Percentiles rank a stretch among this genome's conserved stretches.
These are phyloP conservation scores for Tragulus kanchil DNA, from an alignment of 2,113 vertebrate genomes.

Conservation along the genomic window DNA sequence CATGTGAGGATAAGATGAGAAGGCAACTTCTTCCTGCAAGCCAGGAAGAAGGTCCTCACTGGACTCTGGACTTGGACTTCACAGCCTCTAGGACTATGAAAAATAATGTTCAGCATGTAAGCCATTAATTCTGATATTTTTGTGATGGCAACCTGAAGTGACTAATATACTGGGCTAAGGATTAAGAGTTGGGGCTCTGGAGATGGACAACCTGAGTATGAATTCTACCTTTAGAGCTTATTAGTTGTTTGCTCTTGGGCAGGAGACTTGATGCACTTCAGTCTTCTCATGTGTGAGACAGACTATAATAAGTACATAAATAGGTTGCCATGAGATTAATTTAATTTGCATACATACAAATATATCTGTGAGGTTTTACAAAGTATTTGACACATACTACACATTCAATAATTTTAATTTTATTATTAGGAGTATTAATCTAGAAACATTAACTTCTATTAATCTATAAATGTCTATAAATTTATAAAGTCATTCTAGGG, in stretches of 20 bases:
- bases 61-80: not conserved
- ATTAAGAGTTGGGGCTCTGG: not conserved
- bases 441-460: not conserved
- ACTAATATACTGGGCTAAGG: not conserved
- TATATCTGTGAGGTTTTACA: not conserved
- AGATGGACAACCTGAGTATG: not conserved
- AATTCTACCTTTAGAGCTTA: not conserved
- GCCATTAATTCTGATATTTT: not conserved
- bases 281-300: not conserved
- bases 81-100: not conserved
- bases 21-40: not conserved
- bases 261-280: not conserved
- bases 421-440: not conserved
- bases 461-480: not conserved
- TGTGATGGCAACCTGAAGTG: not conserved
- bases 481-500: not conserved
- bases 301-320: not conserved
- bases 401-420: not conserved
- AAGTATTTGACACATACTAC: not conserved
- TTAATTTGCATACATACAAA: not conserved
- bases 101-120: not conserved
- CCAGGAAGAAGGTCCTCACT: not conserved
- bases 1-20: not conserved
- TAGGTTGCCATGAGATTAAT: not conserved
- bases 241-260: not conserved